A percentile compares a stretch with the other conserved stretches of the same genome.
Evolutionary conservation across 2,113 vertebrate species (phyloP).

Genomic region (Chaetops frenatus): DNA sequence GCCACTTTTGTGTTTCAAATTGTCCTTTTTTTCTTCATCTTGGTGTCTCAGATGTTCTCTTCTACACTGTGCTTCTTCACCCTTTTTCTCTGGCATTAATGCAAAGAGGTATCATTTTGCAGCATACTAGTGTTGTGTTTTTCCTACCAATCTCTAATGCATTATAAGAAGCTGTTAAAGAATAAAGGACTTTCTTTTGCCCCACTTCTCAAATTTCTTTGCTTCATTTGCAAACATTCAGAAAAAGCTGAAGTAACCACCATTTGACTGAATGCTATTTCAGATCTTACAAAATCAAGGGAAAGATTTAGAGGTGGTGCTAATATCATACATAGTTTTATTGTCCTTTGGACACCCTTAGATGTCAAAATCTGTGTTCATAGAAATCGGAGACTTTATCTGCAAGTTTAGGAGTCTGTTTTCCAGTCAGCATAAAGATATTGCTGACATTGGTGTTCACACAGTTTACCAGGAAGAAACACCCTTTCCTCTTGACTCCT

Average conservation of each 20-base stretch:
- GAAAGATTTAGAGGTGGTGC: neutral
- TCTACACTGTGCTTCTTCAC: neutral
- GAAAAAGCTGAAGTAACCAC: neutral
- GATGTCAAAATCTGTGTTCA: neutral
- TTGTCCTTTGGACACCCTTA: neutral
- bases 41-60: neutral
- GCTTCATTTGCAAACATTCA: neutral
- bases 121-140: neutral
- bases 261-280: neutral
- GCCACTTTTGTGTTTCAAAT: slow-evolving; percentile 9
- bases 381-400: neutral
- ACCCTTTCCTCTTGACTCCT: neutral
- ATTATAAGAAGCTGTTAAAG: neutral
- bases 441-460: neutral
- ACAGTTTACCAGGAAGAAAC: neutral
- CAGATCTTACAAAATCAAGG: neutral
- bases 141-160: neutral
- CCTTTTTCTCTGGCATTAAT: neutral
- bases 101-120: neutral
- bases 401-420: neutral
- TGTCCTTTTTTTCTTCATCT: neutral
- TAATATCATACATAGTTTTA: neutral
- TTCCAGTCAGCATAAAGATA: neutral
- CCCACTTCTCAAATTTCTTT: neutral
- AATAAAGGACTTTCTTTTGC: neutral